phyloP scores from a whole-genome alignment of 1,140 invertebrate species.

The Penaeus japonicus region DNA sequence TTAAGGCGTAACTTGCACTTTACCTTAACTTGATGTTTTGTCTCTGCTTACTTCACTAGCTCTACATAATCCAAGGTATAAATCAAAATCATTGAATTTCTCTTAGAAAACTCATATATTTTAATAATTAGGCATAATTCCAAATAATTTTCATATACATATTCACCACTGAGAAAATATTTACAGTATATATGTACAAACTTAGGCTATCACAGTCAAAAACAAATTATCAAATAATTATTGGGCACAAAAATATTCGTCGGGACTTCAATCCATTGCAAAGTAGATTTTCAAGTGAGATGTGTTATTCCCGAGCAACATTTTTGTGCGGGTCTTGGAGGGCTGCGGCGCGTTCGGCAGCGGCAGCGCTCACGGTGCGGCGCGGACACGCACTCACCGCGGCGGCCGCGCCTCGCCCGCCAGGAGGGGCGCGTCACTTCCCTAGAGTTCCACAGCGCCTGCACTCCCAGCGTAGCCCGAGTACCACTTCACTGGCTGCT shows the following conservation, averaged over 20 bases:
- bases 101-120: conserved; percentile 55
- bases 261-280: neutral
- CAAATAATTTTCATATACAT: conserved; percentile 57
- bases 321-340: conserved; percentile 12
- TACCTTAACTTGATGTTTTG: neutral
- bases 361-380: neutral
- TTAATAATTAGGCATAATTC: conserved; percentile 54
- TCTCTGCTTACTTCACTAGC: neutral
- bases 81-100: conserved; percentile 49
- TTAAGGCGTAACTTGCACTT: neutral
- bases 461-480: neutral
- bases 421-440: conserved; percentile 37
- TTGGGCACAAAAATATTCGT: conserved; percentile 43
- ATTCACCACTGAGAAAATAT: conserved; percentile 55
- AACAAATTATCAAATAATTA: conserved; percentile 39
- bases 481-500: conserved; percentile 23
- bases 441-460: conserved; percentile 30
- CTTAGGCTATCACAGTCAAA: conserved; percentile 57
- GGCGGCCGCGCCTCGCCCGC: neutral
- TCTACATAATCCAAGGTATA: conserved; percentile 17
- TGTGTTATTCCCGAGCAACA: neutral
- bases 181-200: conserved; percentile 56
- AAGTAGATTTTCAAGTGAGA: neutral
- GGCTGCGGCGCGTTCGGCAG: neutral
- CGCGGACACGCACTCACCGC: neutral